Evolutionary conservation across 2,888 invertebrate genomes (phyloP).

Genomic region (Brassicogethes aeneus): DNA sequence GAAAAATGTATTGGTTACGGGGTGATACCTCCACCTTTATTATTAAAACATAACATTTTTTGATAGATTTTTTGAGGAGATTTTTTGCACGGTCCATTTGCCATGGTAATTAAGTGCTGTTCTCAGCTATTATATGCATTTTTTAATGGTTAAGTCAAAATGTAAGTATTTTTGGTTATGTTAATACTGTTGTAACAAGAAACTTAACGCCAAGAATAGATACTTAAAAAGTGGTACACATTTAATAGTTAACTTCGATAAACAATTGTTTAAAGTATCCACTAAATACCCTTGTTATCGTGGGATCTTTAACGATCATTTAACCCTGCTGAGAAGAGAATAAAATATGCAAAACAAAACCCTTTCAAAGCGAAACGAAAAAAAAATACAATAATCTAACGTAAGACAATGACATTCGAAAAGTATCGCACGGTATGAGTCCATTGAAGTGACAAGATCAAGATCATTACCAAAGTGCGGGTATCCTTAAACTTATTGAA

Average conservation of each 20-base stretch:
- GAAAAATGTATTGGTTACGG: constrained; percentile 22
- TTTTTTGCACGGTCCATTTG: background rate
- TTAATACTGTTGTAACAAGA: too few relatives aligned
- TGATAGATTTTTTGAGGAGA: background rate
- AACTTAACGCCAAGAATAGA: too few relatives aligned
- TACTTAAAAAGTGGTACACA: too few relatives aligned
- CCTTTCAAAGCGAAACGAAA: constrained; percentile 15
- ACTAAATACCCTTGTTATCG: too few relatives aligned
- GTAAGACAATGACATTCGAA: background rate
- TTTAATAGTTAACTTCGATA: too few relatives aligned
- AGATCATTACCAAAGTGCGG: constrained; percentile 15
- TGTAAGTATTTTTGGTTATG: too few relatives aligned
- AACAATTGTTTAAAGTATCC: too few relatives aligned
- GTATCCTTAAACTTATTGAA: constrained; percentile 1
- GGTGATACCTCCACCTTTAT: constrained; percentile 15
- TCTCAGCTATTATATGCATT: too few relatives aligned
- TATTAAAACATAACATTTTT: constrained; percentile 9
- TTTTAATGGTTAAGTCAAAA: too few relatives aligned
- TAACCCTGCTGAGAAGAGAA: constrained; percentile 3
- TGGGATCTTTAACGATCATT: constrained; percentile 2
- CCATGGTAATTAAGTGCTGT: background rate
- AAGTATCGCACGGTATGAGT: constrained; percentile 7
- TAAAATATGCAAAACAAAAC: constrained; percentile 16
- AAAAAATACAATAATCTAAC: background rate
- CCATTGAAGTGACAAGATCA: constrained; percentile 15